These are phyloP conservation scores for Murina feae DNA, from an alignment of 2,113 vertebrate genomes.

Conservation along the genomic window DNA sequence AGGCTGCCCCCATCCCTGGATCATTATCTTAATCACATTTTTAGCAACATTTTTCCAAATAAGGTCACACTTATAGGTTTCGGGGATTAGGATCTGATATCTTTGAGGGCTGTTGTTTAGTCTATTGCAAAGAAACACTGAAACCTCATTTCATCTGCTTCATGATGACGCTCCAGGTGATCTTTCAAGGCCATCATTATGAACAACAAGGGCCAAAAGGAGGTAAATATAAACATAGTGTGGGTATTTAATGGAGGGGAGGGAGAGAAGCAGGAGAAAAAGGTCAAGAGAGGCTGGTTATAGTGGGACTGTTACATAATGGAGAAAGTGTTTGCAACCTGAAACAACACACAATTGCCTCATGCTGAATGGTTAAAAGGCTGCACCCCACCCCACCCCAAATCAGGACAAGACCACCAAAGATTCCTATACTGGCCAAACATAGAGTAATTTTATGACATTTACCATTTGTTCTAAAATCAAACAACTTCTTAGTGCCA, in stretches of 20 bases:
- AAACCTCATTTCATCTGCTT: not conserved
- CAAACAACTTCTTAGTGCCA: not conserved
- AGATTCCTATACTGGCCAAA: not conserved
- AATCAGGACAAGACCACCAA: not conserved
- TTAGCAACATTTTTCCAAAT: not conserved
- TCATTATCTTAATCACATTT: not conserved
- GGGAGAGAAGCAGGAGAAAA: not conserved
- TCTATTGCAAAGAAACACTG: not conserved
- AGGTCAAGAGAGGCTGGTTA: not conserved
- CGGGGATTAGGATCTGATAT: not conserved
- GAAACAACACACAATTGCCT: not conserved
- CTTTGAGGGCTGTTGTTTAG: not conserved
- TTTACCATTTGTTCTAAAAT: not conserved
- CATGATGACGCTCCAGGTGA: not conserved
- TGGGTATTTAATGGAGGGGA: not conserved
- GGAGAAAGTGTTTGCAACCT: not conserved
- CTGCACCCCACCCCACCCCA: not conserved
- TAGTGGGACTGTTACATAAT: not conserved
- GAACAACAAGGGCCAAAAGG: not conserved
- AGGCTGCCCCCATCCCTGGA: not conserved
- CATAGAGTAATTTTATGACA: not conserved
- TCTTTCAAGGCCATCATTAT: not conserved
- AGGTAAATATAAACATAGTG: not conserved
- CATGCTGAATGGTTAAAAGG: not conserved
- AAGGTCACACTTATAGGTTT: not conserved